Base-by-base conservation (phyloP, 2,113 vertebrate species). In the Aphyosemion australe region DNA sequence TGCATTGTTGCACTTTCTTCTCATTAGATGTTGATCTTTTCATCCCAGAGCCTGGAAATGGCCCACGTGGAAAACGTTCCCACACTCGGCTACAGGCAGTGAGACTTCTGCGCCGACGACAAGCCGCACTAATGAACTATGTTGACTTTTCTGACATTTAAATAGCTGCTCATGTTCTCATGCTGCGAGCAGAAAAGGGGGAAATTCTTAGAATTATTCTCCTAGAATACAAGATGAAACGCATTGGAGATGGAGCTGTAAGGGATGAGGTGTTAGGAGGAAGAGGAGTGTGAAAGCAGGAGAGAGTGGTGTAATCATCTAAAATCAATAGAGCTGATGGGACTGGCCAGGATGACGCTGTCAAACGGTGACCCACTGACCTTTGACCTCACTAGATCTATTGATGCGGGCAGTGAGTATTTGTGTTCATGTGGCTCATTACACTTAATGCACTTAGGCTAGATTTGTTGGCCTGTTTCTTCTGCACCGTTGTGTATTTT, bases 311-410 rank as follows among this genome's bases (percentile, higher is more conserved):
- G 69, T 76, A 84, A 87, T 83, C 76, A 75, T 77, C 57, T 66
- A 82, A 87, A 88, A 89, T 90, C 89, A 12, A 78, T 90, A 61
- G 50, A 48, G 42, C 63, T 76, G 75, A 90, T 88, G 67, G 87
- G 6, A 87, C 76, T 39, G 52, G 26, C 55, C 58, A 2, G 62
- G 61, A 69, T 68, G 41, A 56, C 49, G 65, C 32, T 68, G 69
- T 67, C 12, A 43, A 79, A 60, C 19, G 7, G 57, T 84, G 83
- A 78, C 82, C 84, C 59, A 80, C 74, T 79, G 63, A 65, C 66
- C 69, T 43, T 21, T 63, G 56, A 39, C 42, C 59, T 75, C 6
- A 1, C 50, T 39, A 54, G 31, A 46, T 37, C 3, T 61, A 53
- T 87, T 80, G 76, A 87, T 82, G 76, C 31, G 55, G 59, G 11